A percentile compares a stretch with the other conserved stretches of the same genome.
Conservation (phyloP, 2,797 vertebrate species). For the Lutjanus campechanus region DNA sequence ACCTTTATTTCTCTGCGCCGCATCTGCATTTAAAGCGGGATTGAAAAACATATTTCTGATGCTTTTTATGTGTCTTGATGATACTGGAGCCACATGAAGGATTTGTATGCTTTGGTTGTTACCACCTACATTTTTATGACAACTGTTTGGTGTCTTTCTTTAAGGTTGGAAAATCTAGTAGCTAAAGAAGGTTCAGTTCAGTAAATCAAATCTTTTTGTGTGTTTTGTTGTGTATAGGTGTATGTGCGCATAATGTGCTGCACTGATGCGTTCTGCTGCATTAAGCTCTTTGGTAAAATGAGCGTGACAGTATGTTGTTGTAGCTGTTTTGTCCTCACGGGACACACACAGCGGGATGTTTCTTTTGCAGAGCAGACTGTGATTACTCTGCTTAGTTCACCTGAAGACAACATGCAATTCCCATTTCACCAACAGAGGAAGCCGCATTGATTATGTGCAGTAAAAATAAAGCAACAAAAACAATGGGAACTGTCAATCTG, state of each 20-base stretch:
- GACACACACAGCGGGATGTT: slow-evolving; percentile 32
- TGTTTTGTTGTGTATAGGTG: neutral
- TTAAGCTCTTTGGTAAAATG: slow-evolving; percentile 23
- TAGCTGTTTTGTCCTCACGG: slow-evolving; percentile 14
- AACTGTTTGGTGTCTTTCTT: neutral
- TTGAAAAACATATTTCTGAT: neutral
- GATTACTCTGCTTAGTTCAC: slow-evolving; percentile 49
- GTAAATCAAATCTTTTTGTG: slow-evolving; percentile 2
- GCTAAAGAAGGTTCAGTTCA: neutral
- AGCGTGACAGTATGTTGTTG: slow-evolving; percentile 27
- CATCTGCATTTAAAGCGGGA: slow-evolving; percentile 13
- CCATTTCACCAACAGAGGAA: slow-evolving; percentile 27
- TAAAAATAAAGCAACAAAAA: slow-evolving; percentile 47
- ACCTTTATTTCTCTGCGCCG: slow-evolving; percentile 1
- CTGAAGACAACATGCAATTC: slow-evolving; percentile 46
- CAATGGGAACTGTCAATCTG: slow-evolving; percentile 42
- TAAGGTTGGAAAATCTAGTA: neutral
- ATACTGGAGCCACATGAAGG: neutral
- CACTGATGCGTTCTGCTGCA: slow-evolving; percentile 7
- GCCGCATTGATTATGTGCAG: slow-evolving; percentile 37
- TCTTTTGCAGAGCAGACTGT: slow-evolving; percentile 13
- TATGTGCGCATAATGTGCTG: neutral
- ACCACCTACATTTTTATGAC: neutral
- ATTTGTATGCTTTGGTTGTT: neutral
- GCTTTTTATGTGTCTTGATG: neutral